These are phyloP conservation scores for Prosapia bicincta DNA, from an alignment of 2,888 invertebrate species.

Conservation along the genomic window DNA sequence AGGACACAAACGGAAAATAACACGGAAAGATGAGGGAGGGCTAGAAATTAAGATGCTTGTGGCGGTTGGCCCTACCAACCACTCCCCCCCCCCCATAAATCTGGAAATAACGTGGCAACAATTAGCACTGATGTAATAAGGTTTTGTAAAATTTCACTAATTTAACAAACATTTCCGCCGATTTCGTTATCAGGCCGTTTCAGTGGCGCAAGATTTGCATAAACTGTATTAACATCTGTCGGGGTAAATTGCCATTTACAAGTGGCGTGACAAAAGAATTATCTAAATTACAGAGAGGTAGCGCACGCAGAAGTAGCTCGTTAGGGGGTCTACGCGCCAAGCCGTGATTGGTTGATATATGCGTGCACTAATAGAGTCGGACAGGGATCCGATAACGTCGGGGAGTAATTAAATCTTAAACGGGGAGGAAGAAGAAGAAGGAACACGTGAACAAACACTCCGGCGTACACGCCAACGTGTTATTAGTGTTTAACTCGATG, in stretches of 20 bases:
- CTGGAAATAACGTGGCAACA: background rate
- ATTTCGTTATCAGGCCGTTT: background rate
- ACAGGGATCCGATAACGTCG: conserved; percentile 10
- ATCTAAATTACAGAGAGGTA: background rate
- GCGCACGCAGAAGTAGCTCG: too few relatives aligned
- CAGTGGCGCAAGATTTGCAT: background rate
- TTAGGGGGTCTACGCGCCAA: too few relatives aligned
- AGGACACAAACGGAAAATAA: too few relatives aligned
- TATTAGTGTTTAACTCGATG: background rate
- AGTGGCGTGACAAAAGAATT: background rate
- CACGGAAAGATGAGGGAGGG: too few relatives aligned
- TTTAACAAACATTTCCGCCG: background rate
- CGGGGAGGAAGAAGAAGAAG: conserved; percentile 8
- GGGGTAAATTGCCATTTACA: background rate
- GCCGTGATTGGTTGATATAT: too few relatives aligned
- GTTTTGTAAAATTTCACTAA: background rate
- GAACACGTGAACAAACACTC: conserved; percentile 23
- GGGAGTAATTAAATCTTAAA: conserved; percentile 20
- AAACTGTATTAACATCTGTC: background rate
- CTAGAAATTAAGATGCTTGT: too few relatives aligned
- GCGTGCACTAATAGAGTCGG: conserved; percentile 1
- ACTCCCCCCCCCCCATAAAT: too few relatives aligned
- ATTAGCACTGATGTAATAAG: background rate
- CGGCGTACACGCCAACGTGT: background rate
- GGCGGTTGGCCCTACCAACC: too few relatives aligned